Conservation (phyloP, 2,797 vertebrate genomes). For the Australoheros facetus region DNA sequence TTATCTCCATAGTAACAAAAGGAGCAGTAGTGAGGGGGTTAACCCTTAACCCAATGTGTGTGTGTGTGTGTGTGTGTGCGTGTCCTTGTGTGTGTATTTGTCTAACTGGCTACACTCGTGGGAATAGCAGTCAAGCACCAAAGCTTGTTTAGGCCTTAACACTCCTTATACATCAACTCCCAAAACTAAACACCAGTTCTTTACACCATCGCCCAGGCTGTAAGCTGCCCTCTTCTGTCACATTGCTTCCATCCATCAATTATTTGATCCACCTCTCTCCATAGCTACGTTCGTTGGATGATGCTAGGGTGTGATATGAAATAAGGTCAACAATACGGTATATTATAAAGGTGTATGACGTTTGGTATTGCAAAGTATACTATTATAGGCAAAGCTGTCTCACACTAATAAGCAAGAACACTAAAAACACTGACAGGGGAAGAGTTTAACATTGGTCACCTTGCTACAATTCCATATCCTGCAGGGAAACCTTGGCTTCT, state of each 20-base stretch:
- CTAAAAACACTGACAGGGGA: not conserved
- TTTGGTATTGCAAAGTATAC: not conserved
- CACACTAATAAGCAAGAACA: not conserved
- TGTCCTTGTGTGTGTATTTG: not conserved
- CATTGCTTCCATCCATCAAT: constrained; percentile 38
- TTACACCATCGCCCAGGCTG: constrained; percentile 29
- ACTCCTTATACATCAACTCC: constrained; percentile 51
- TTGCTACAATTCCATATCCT: constrained; percentile 3
- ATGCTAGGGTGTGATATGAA: constrained; percentile 19
- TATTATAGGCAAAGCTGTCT: constrained; percentile 2
- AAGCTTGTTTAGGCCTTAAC: constrained; percentile 75
- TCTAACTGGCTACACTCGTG: constrained; percentile 59
- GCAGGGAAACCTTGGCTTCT: not conserved
- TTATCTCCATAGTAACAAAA: constrained; percentile 79
- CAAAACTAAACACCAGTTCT: constrained; percentile 40
- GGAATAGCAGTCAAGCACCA: constrained; percentile 70
- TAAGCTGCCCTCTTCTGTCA: constrained; percentile 22
- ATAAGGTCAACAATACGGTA: not conserved
- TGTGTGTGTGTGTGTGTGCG: too few relatives aligned
- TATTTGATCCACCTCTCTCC: constrained; percentile 28
- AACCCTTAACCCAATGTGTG: constrained; percentile 68
- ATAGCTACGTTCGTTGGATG: constrained; percentile 6
- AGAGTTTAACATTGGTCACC: not conserved
- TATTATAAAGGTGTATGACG: not conserved
- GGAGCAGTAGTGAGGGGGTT: constrained; percentile 60